Evolutionary conservation across 2,113 vertebrate genomes (phyloP), one percentile per base, ranked within the genome.

Genomic region (Scortum barcoo): DNA sequence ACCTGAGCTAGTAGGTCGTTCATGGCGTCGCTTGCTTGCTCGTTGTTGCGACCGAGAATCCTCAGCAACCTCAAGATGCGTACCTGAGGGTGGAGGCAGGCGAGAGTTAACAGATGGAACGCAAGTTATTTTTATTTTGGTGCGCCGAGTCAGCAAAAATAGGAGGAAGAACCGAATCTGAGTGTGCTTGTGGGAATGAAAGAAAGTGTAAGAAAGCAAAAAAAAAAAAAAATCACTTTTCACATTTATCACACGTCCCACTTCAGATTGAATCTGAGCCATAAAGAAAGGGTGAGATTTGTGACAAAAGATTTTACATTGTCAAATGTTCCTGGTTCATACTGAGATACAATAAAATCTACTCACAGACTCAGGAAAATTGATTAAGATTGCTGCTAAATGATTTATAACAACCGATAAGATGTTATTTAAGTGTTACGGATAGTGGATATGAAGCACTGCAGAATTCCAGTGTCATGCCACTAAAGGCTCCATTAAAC

Each of bases 1-100:
- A 97, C 97, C 96, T 98, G 97, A 72, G 97, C 97, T 20, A 98
- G 92, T 14, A 97, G 87, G 88, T 98, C 97, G 28, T 97, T 97
- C 97, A 97, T 97, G 50, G 94, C 92, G 17, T 98, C 97, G 36
- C 96, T 97, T 42, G 95, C 95, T 13, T 90, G 73, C 28, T 97
- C 96, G 0, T 96, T 95, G 86, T 96, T 95, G 80, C 79, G 95
- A 24, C 97, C 97, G 28, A 97, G 93, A 84, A 97, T 96, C 85
- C 96, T 95, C 86, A 98, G 94, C 76, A 98, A 91, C 84, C 94
- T 94, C 80, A 97, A 88, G 81, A 97, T 95, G 77, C 96, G 94
- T 2, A 96, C 95, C 95, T 95, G 76, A 19, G 20, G 30, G 53
- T 1, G 26, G 78, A 79, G 51, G 16, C 5, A 7, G 2, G 12